Base-by-base conservation (phyloP, 2,113 vertebrate species). In the Mastomys coucha region DNA sequence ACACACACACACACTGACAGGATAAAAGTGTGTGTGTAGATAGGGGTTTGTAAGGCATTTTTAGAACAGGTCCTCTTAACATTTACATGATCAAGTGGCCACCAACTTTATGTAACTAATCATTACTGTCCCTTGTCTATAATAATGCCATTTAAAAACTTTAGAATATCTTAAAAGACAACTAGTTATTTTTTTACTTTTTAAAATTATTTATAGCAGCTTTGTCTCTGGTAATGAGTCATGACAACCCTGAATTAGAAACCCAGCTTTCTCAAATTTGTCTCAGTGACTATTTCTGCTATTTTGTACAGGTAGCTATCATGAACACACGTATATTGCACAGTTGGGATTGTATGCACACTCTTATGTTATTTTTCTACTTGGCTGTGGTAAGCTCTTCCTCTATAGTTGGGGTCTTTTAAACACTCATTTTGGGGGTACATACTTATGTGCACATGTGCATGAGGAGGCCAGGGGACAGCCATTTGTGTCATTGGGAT, bases 141-240 rank as follows among this genome's bases (percentile, higher is more conserved):
- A 85, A 45, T 65, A 2, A 75, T 95, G 14, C 39, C 81, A 36
- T 86, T 12, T 81, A 67, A 91, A 94, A 51, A 60, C 80, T 87
- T 89, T 91, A 88, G 65, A 73, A 19, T 72, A 93, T 89, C 92
- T 95, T 85, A 95, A 92, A 70, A 13, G 69, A 69, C 60, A 63
- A 63, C 63, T 65, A 81, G 56, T 89, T 26, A 89, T n/a, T 91
- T 91, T 77, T 91, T 65, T 65, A 28, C 26, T 11, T 31, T 31
- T 67, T 31, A 12, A 31, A 31, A 31, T 12, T 67, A 65, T 12
- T 65, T 65, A 67, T 67, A 72, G 69, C 1, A 49, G 36, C 56
- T 73, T 81, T 28, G 13, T 92, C 95, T 96, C 60, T 92, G 24
- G 63, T 95, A 39, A 81, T 92, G 88, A 96, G 33, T 13, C 13